A percentile compares a stretch with the other conserved stretches of the same genome.
Conservation (phyloP, 2,888 invertebrate species). For the Sylvicola fuscatus region DNA sequence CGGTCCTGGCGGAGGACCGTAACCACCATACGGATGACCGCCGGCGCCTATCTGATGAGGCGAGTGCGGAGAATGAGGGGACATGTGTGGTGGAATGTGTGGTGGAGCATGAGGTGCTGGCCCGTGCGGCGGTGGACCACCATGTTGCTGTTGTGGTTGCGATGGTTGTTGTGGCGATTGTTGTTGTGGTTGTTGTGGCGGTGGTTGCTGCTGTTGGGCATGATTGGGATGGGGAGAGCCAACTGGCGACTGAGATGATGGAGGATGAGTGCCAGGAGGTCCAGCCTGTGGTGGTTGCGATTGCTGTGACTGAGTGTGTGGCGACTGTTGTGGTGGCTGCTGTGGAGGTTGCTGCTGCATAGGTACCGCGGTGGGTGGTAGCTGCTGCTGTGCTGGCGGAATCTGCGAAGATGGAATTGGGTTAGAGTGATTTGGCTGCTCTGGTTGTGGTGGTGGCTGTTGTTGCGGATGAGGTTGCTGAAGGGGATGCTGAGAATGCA, state of each 20-base stretch:
- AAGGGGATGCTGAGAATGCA: slow-evolving; percentile 6
- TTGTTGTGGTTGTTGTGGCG: slow-evolving; percentile 29
- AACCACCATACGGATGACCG: slow-evolving; percentile 19
- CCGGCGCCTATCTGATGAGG: slow-evolving; percentile 14
- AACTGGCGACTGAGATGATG: slow-evolving; percentile 6
- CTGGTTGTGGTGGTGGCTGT: slow-evolving; percentile 2
- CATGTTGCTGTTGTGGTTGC: slow-evolving; percentile 38
- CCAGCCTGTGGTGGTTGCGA: slow-evolving; percentile 10
- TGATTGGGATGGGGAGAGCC: background rate
- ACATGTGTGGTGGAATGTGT: slow-evolving; percentile 19
- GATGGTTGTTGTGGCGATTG: slow-evolving; percentile 33
- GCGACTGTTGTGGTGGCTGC: slow-evolving; percentile 8
- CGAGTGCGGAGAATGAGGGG: slow-evolving; percentile 10
- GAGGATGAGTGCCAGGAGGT: slow-evolving; percentile 3
- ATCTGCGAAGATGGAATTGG: slow-evolving; percentile 6
- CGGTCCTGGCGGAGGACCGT: slow-evolving; percentile 20
- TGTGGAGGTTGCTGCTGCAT: slow-evolving; percentile 7
- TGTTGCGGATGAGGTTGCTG: slow-evolving; percentile 2
- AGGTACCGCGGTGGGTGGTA: slow-evolving; percentile 1
- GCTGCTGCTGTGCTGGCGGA: slow-evolving; percentile 4
- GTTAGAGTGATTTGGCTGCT: slow-evolving; percentile 4
- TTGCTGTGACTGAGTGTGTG: slow-evolving; percentile 10
- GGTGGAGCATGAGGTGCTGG: slow-evolving; percentile 14
- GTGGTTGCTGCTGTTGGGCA: too few species aligned
- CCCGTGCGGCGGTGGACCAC: slow-evolving; percentile 24